Evolutionary conservation across 92 coral and sea anemone genomes (phyloP), one percentile per base, ranked within the genome.

Genomic region (Bergia puertoricense): DNA sequence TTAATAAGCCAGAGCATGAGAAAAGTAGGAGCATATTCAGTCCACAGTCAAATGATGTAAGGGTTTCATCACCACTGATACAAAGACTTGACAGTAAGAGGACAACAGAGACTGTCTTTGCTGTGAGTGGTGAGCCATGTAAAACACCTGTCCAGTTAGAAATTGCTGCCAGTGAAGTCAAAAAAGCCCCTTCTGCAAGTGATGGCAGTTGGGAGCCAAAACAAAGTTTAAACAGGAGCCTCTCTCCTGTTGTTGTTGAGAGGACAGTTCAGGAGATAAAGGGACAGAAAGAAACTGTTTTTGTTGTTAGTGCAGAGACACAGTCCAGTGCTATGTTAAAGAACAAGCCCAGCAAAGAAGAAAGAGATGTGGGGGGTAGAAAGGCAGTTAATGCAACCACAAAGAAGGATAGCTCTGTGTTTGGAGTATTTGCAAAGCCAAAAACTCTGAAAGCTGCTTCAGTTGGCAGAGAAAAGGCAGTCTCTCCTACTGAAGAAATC

Each of bases 301-400:
- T 91, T 91, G 91, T 84, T n/a, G 91, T 84, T 10, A 71, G 79
- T 71, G 87, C 87, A 84, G 87, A 84, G 37, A 79, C 87, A 71
- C 67, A 71, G 16, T 84, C 51, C n/a, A 37, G 48, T 84, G 87
- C 42, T 48, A 83, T 42, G 18, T 8, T 23, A 46, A 69, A 45
- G 59, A 84, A 72, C 15, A 48, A 71, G 9, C n/a, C 30, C 20
- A 37, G 46, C 36, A 50, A 23, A 68, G 45, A 84, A 71, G 71
- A 68, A 48, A 73, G 42, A 45, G 59, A 74, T 37, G 16, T 15
- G 40, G 69, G 40, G 3, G 54, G 20, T 7, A 38, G 10, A 37
- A 45, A 45, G 48, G 15, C 10, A 71, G 87, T 3, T 71, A 74
- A 45, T 41, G 40, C 50, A 10, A 16, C 48, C 41, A 37, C 43